These are phyloP conservation scores for Sussaba pulchella DNA, from an alignment of 2,888 invertebrate species.

Conservation along the genomic window DNA sequence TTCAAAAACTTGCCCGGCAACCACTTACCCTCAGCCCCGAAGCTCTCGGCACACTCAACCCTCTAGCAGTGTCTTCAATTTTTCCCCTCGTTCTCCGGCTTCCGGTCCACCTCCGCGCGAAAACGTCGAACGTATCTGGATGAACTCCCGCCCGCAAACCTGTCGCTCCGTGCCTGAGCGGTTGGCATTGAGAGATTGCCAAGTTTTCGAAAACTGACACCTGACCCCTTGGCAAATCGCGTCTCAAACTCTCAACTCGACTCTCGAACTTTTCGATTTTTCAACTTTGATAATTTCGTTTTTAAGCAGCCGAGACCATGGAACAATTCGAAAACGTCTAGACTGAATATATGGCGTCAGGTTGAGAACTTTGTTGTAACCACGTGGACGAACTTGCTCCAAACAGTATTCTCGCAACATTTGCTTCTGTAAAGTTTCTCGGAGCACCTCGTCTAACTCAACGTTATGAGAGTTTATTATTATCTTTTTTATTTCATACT, in stretches of 20 bases:
- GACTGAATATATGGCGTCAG: slow-evolving; percentile 30
- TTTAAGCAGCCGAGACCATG: slow-evolving; percentile 23
- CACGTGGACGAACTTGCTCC: slow-evolving; percentile 7
- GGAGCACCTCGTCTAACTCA: slow-evolving; percentile 27
- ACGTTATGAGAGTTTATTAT: slow-evolving; percentile 18
- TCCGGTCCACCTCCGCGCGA: slow-evolving; percentile 27
- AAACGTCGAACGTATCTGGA: slow-evolving; percentile 35
- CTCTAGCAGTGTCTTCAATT: slow-evolving; percentile 44
- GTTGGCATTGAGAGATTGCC: slow-evolving; percentile 66
- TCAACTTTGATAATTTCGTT: slow-evolving; percentile 58
- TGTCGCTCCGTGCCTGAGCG: slow-evolving; percentile 18
- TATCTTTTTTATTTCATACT: slow-evolving; percentile 4
- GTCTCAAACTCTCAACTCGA: slow-evolving; percentile 8
- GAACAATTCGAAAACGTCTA: slow-evolving; percentile 43
- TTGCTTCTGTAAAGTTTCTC: slow-evolving; percentile 32
- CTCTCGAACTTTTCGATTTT: slow-evolving; percentile 39
- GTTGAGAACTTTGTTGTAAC: slow-evolving; percentile 34
- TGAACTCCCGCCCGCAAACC: slow-evolving; percentile 36
- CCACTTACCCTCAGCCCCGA: slow-evolving; percentile 62
- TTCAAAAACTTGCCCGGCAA: slow-evolving; percentile 65
- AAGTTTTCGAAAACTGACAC: slow-evolving; percentile 64
- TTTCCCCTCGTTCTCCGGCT: slow-evolving; percentile 41
- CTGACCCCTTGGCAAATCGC: slow-evolving; percentile 32
- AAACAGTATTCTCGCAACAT: slow-evolving; percentile 13
- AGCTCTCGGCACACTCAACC: slow-evolving; percentile 55